A percentile compares a stretch with the other conserved stretches of the same genome.
Evolutionary conservation across 1,140 invertebrate species (phyloP).

Genomic region (Drosophila punjabiensis): DNA sequence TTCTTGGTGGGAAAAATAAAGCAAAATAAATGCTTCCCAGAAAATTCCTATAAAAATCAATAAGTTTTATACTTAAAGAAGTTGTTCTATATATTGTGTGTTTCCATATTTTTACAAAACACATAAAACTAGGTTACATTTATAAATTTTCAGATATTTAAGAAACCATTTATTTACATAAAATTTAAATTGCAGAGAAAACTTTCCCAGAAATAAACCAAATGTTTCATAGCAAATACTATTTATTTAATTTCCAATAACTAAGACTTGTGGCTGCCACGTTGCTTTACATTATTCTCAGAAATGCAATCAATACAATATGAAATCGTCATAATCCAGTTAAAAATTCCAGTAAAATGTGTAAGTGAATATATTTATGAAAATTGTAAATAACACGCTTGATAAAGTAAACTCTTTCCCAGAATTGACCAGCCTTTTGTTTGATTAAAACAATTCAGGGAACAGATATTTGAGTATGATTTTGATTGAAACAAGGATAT

Average conservation of each 20-base stretch:
- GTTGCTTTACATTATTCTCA: not conserved
- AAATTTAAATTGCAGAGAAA: not conserved
- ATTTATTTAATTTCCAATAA: not conserved
- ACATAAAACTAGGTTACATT: not conserved
- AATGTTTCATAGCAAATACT: not conserved
- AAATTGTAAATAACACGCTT: not conserved
- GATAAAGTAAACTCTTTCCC: not conserved
- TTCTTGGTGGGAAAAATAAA: too few species aligned
- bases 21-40: too few species aligned
- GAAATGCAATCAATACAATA: not conserved
- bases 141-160: not conserved
- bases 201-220: not conserved
- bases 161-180: not conserved
- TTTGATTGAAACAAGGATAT: not conserved
- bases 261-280: not conserved
- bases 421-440: not conserved
- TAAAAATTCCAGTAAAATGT: not conserved
- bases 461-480: not conserved
- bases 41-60: not conserved
- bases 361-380: not conserved
- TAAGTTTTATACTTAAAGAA: not conserved
- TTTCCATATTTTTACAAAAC: not conserved
- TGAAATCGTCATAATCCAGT: not conserved
- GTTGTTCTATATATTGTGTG: too few species aligned
- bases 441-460: not conserved